Percentiles rank a stretch among this genome's conserved stretches.
Conservation (phyloP, 2,888 invertebrate species). For the Plebejus melissa region DNA sequence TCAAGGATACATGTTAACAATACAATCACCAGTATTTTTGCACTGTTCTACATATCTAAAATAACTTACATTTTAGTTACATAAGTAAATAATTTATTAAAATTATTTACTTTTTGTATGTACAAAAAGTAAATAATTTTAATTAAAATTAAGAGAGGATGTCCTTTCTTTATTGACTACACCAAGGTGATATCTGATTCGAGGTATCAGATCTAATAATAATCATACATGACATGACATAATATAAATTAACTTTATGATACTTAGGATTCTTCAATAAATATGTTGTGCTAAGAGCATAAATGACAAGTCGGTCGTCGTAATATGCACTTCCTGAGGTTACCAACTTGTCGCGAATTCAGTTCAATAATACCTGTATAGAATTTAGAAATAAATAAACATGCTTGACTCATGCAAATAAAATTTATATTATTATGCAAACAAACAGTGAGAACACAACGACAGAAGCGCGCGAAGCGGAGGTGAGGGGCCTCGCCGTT, state of each 20-base stretch:
- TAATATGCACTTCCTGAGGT: not conserved
- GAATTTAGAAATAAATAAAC: slow-evolving; percentile 55
- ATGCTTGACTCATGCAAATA: slow-evolving; percentile 77
- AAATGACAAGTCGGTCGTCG: not conserved
- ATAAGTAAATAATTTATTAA: too few species aligned
- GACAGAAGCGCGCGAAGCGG: slow-evolving; percentile 68
- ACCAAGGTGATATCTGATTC: not conserved
- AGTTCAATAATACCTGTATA: slow-evolving; percentile 48
- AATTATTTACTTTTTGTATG: too few species aligned
- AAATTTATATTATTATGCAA: slow-evolving; percentile 65
- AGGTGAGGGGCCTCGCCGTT: slow-evolving; percentile 21
- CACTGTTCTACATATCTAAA: slow-evolving; percentile 37
- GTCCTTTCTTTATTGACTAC: too few species aligned
- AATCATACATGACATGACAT: too few species aligned
- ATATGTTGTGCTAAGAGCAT: not conserved
- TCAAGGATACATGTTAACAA: not conserved
- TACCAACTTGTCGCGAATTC: not conserved
- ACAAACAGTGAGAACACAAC: slow-evolving; percentile 72
- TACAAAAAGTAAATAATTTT: too few species aligned
- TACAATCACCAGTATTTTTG: slow-evolving; percentile 6
- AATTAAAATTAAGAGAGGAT: too few species aligned
- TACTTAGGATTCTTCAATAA: too few species aligned
- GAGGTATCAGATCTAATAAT: too few species aligned
- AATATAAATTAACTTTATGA: too few species aligned
- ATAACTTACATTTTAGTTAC: not conserved